These are phyloP conservation scores for Drosophila heteroneura DNA, from an alignment of 2,888 invertebrate species.

Conservation along the genomic window DNA sequence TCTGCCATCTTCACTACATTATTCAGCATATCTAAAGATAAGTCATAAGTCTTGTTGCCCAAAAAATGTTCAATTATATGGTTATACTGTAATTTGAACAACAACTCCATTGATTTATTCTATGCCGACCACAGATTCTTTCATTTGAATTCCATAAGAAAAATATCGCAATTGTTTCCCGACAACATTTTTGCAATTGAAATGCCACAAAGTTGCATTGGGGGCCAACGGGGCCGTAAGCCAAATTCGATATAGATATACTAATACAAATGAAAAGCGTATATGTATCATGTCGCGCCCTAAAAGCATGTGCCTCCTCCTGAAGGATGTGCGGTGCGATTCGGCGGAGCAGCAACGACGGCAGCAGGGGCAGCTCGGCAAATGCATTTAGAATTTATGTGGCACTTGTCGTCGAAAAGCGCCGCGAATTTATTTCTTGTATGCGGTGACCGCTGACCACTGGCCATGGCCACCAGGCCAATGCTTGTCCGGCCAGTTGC, in stretches of 20 bases:
- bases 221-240: constrained; percentile 35
- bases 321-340: background rate
- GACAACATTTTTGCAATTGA: constrained; percentile 63
- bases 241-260: constrained; percentile 58
- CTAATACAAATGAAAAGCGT: background rate
- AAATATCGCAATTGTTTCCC: constrained; percentile 42
- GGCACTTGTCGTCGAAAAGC: constrained; percentile 78
- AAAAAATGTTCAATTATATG: background rate
- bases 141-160: constrained; percentile 43
- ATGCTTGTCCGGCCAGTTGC: constrained; percentile 29
- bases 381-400: constrained; percentile 80
- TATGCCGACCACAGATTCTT: constrained; percentile 54
- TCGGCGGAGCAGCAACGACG: background rate
- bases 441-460: constrained; percentile 73
- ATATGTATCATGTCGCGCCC: constrained; percentile 1
- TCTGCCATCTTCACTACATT: background rate
- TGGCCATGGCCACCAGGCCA: constrained; percentile 52
- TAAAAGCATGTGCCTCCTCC: constrained; percentile 33
- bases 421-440: constrained; percentile 80
- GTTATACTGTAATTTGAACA: constrained; percentile 32
- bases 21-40: background rate
- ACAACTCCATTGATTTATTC: constrained; percentile 53
- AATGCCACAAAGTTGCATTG: constrained; percentile 50
- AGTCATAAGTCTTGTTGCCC: background rate
- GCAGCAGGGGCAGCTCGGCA: constrained; percentile 39